Evolutionary conservation across 2,113 vertebrate genomes (phyloP).

Genomic region (Calidris pugnax): DNA sequence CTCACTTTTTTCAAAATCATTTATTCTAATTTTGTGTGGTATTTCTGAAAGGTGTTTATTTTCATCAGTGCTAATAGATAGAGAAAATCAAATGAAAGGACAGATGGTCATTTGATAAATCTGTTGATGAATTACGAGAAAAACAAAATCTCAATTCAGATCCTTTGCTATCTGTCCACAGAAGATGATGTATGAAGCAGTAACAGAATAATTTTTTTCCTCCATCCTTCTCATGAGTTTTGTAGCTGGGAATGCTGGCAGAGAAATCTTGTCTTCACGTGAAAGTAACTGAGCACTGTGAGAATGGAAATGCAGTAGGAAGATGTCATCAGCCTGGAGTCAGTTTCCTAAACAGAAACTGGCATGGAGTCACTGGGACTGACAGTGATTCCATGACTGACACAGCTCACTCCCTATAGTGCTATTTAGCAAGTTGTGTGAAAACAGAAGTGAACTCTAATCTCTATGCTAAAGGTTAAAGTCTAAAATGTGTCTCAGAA

Average conservation of each 20-base stretch:
- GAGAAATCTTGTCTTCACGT: background rate
- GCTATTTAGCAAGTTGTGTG: background rate
- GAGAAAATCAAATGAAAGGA: background rate
- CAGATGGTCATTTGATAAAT: background rate
- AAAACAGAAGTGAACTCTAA: background rate
- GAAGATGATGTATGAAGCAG: background rate
- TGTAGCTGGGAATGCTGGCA: background rate
- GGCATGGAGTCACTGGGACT: background rate
- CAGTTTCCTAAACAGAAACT: background rate
- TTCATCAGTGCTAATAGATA: background rate
- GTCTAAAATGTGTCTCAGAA: background rate
- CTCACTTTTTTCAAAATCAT: background rate
- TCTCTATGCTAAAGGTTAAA: background rate
- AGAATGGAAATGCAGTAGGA: background rate
- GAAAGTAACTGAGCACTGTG: background rate
- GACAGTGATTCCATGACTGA: background rate
- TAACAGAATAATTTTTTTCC: background rate
- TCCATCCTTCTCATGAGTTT: background rate
- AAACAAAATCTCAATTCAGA: background rate
- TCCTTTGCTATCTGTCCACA: background rate
- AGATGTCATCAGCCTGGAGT: constrained; percentile 12
- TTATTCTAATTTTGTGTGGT: background rate
- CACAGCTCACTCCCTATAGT: background rate
- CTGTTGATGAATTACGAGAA: background rate
- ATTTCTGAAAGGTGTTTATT: background rate